These are phyloP conservation scores for Bergia puertoricense DNA, from an alignment of 92 coral and sea anemone genomes.

Conservation along the genomic window DNA sequence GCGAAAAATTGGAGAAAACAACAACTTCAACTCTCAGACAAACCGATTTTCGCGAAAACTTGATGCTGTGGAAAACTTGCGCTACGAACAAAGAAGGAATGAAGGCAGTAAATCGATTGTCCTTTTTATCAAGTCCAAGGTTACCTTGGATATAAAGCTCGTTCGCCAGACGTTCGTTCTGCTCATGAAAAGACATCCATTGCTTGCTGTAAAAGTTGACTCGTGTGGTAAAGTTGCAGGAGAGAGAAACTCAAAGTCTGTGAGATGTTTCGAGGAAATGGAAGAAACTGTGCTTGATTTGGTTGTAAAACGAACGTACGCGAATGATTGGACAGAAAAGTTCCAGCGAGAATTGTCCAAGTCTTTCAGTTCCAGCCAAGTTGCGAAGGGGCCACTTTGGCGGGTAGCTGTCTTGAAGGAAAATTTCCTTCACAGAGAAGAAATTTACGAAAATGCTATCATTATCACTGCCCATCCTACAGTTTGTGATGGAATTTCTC, in stretches of 20 bases:
- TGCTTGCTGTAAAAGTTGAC: constrained; percentile 5
- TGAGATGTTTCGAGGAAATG: constrained; percentile 33
- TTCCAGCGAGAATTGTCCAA: constrained; percentile 38
- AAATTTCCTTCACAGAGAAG: constrained; percentile 64
- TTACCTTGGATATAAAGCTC: background rate
- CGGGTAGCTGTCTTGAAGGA: constrained; percentile 50
- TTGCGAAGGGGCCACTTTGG: constrained; percentile 27
- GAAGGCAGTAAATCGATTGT: constrained; percentile 19
- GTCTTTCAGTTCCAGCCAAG: constrained; percentile 23
- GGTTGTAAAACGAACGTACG: constrained; percentile 21
- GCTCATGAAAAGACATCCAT: constrained; percentile 16
- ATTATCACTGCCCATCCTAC: constrained; percentile 64
- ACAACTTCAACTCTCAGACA: background rate
- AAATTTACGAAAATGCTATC: constrained; percentile 66
- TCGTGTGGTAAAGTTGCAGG: background rate
- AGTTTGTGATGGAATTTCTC: constrained; percentile 68
- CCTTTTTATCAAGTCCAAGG: constrained; percentile 20
- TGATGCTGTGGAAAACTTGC: constrained; percentile 12
- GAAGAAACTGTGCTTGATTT: constrained; percentile 17
- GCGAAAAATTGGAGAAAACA: background rate
- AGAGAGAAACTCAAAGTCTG: background rate
- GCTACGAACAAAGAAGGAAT: background rate
- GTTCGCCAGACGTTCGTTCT: constrained; percentile 9
- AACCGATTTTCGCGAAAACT: constrained; percentile 4
- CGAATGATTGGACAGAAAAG: constrained; percentile 33